Evolutionary conservation across 2,797 vertebrate species (phyloP).

Genomic region (Malacoctenus gilli): DNA sequence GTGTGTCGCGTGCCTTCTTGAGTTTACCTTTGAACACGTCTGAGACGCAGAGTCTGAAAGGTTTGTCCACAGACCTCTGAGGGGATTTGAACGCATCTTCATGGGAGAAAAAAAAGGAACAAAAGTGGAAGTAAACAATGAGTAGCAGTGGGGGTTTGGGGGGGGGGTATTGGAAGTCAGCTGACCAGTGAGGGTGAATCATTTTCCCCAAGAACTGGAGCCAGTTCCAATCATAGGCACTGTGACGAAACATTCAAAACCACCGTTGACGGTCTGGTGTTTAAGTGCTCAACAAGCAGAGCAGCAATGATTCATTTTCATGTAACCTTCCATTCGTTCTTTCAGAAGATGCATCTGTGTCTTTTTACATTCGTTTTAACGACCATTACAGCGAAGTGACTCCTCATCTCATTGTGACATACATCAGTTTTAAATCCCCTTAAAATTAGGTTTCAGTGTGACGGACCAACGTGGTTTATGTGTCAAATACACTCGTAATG

Average conservation of each 20-base stretch:
- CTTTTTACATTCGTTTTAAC: too few relatives aligned
- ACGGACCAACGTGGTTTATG: too few relatives aligned
- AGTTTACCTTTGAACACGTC: constrained; percentile 97
- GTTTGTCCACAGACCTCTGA: constrained; percentile 92
- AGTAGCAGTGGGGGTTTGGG: background rate
- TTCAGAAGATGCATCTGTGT: too few relatives aligned
- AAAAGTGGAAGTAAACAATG: constrained; percentile 27
- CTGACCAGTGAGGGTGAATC: constrained; percentile 17
- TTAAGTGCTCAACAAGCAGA: too few relatives aligned
- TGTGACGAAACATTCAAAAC: background rate
- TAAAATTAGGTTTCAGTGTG: too few relatives aligned
- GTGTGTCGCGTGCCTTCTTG: background rate
- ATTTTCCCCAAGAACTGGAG: constrained; percentile 34
- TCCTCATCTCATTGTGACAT: too few relatives aligned
- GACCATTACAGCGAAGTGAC: too few relatives aligned
- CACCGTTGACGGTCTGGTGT: background rate
- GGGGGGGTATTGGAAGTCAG: background rate
- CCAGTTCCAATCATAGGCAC: too few relatives aligned
- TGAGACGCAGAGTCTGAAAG: constrained; percentile 93
- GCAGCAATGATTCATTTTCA: too few relatives aligned
- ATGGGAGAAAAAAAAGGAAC: constrained; percentile 1
- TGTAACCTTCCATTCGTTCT: too few relatives aligned
- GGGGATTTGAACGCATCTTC: constrained; percentile 94
- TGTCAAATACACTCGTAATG: too few relatives aligned
- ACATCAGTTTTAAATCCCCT: too few relatives aligned